Percentiles rank a stretch among this genome's conserved stretches.
These are phyloP conservation scores for Abramis brama DNA, from an alignment of 2,113 vertebrate species.

Conservation along the genomic window DNA sequence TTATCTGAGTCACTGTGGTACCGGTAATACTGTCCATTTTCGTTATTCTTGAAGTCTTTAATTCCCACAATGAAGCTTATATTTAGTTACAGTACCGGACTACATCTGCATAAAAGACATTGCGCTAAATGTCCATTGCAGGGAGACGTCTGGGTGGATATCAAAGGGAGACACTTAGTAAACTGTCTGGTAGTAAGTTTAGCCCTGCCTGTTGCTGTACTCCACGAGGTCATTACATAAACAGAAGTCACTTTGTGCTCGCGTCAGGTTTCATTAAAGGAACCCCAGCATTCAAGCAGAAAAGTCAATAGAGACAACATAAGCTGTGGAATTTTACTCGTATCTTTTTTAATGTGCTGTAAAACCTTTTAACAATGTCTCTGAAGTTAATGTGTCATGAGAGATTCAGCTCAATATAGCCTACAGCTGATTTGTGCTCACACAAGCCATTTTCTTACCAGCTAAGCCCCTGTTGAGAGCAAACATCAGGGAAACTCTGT, in stretches of 20 bases:
- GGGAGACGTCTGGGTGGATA: neutral
- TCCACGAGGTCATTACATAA: constrained; percentile 19
- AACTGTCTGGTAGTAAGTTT: constrained; percentile 1
- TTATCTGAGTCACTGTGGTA: constrained; percentile 22
- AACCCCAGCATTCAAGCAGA: neutral
- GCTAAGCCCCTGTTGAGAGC: constrained; percentile 75
- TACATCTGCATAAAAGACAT: neutral
- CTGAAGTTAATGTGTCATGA: too few species aligned
- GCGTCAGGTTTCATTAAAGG: neutral
- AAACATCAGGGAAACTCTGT: constrained; percentile 81
- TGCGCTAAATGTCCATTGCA: neutral
- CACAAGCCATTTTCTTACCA: constrained; percentile 72
- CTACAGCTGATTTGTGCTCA: too few species aligned
- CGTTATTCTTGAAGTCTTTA: neutral
- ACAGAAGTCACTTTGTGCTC: neutral
- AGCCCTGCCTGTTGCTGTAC: constrained; percentile 24
- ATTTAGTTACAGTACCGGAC: neutral
- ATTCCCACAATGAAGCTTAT: neutral
- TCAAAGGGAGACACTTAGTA: neutral
- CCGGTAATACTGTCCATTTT: constrained; percentile 28
- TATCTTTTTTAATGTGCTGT: too few species aligned
- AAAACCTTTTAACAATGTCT: too few species aligned
- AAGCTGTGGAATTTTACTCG: too few species aligned
- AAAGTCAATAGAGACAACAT: too few species aligned
- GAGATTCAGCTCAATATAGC: too few species aligned